Evolutionary conservation across 2,888 invertebrate genomes (phyloP).

Genomic region (Andrena bicolor): DNA sequence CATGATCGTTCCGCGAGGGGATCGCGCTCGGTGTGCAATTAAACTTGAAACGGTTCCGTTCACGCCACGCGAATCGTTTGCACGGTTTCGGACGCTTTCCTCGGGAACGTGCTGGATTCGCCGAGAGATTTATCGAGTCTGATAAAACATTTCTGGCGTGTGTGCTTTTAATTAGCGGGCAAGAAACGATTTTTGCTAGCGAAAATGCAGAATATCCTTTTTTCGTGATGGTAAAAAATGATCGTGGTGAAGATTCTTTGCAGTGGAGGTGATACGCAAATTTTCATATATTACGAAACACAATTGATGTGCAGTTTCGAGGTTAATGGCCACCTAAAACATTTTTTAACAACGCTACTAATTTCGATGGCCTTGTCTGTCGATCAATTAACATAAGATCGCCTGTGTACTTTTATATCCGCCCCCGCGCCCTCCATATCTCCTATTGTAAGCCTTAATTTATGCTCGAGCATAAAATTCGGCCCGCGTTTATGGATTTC

Average conservation of each 20-base stretch:
- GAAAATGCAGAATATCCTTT: not conserved
- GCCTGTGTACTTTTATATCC: not conserved
- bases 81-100: constrained; percentile 3
- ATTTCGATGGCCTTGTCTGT: not conserved
- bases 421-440: not conserved
- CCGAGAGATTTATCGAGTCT: not conserved
- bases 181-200: not conserved
- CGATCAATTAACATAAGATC: not conserved
- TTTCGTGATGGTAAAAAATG: not conserved
- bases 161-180: not conserved
- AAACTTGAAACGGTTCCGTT: constrained; percentile 22
- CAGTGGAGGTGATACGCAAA: too few species aligned
- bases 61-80: constrained; percentile 27
- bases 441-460: not conserved
- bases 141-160: not conserved
- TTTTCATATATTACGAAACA: too few species aligned
- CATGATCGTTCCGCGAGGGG: constrained; percentile 10
- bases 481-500: constrained; percentile 4
- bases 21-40: constrained; percentile 33
- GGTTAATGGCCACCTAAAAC: too few species aligned
- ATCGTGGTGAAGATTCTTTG: too few species aligned
- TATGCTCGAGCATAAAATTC: constrained; percentile 10
- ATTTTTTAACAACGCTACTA: not conserved
- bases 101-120: not conserved
- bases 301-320: too few species aligned